These are phyloP conservation scores for Gortyna flavago DNA, from an alignment of 2,888 invertebrate species.

Conservation along the genomic window DNA sequence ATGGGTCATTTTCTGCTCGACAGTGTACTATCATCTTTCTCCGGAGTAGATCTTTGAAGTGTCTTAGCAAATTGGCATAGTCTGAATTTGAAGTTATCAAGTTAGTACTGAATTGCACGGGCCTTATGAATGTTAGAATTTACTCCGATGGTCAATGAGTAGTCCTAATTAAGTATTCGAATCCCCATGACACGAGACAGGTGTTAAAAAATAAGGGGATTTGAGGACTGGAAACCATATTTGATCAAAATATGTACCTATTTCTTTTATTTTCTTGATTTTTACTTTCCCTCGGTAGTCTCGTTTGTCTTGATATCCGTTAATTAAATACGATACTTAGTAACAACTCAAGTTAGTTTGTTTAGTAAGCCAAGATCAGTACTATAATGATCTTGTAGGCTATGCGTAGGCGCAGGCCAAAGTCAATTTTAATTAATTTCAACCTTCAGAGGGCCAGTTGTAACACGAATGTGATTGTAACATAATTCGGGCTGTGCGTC, in stretches of 20 bases:
- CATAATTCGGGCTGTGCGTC: slow-evolving; percentile 77
- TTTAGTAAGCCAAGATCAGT: not conserved
- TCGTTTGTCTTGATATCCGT: not conserved
- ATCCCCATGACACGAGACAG: not conserved
- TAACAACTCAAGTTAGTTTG: slow-evolving; percentile 1
- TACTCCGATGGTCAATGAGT: slow-evolving; percentile 40
- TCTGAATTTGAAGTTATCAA: slow-evolving; percentile 58
- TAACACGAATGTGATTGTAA: slow-evolving; percentile 69
- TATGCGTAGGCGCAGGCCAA: slow-evolving; percentile 18
- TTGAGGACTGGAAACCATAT: not conserved
- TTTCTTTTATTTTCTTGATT: not conserved
- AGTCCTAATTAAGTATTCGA: slow-evolving; percentile 8
- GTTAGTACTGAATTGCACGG: slow-evolving; percentile 60
- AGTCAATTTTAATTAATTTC: slow-evolving; percentile 14
- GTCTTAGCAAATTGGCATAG: slow-evolving; percentile 68
- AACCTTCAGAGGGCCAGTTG: slow-evolving; percentile 48
- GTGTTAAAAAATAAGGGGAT: slow-evolving; percentile 4
- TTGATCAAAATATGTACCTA: not conserved
- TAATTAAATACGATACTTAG: not conserved
- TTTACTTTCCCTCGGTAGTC: not conserved
- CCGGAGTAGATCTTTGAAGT: slow-evolving; percentile 64
- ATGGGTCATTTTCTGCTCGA: slow-evolving; percentile 46
- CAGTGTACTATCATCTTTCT: slow-evolving; percentile 56
- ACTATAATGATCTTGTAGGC: slow-evolving; percentile 1
- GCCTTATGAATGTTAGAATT: slow-evolving; percentile 69